Percentiles rank a stretch among this genome's conserved stretches.
phyloP scores from a whole-genome alignment of 2,888 invertebrate species.

The Euplagia quadripunctaria region DNA sequence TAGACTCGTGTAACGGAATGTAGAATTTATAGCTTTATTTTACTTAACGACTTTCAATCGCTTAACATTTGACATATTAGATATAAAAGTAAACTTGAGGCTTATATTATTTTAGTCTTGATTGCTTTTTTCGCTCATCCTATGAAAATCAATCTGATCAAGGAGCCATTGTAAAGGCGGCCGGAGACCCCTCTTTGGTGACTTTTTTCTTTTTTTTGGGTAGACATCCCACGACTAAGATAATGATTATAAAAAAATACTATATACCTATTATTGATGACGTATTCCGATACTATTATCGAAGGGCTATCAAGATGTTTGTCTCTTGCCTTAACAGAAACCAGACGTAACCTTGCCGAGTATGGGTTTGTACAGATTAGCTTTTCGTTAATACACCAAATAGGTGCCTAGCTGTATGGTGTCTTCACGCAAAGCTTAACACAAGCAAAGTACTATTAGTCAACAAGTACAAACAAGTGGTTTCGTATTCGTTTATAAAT shows the following conservation, averaged over 20 bases:
- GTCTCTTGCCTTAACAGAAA: too few relatives aligned
- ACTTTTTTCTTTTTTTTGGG: neutral
- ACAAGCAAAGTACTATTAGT: neutral
- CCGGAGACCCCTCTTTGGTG: neutral
- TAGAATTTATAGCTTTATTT: conserved; percentile 79
- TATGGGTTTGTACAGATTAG: neutral
- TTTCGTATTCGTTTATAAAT: neutral
- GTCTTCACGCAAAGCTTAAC: neutral
- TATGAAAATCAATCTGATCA: neutral
- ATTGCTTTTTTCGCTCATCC: neutral
- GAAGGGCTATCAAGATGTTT: too few relatives aligned
- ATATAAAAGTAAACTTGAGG: neutral
- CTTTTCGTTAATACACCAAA: neutral
- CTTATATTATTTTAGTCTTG: neutral
- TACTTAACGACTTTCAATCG: conserved; percentile 75
- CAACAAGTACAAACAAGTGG: too few relatives aligned
- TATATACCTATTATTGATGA: too few relatives aligned
- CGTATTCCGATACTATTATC: too few relatives aligned
- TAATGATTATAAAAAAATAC: neutral
- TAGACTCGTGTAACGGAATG: conserved; percentile 69
- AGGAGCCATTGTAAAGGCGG: neutral
- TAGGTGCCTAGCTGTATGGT: neutral
- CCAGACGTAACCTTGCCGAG: neutral
- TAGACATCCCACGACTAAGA: neutral
- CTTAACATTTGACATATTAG: conserved; percentile 65